phyloP scores from a whole-genome alignment of 2,888 invertebrate species.

The Nesidiocoris tenuis region DNA sequence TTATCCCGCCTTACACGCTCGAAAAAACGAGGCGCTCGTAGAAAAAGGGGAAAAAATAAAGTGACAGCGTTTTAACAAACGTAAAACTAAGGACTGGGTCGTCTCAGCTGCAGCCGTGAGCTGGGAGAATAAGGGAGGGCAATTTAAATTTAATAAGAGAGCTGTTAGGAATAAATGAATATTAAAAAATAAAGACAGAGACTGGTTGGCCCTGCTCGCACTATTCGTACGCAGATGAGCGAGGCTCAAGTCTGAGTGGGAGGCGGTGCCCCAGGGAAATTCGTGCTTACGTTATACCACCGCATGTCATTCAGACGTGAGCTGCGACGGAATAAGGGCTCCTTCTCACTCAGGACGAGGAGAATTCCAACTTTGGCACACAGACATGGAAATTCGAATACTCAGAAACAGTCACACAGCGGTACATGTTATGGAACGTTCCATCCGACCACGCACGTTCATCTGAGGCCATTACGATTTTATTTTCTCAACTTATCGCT shows the following conservation, averaged over 20 bases:
- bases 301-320: constrained; percentile 23
- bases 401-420: too few species aligned
- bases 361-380: too few species aligned
- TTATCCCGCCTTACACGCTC: too few species aligned
- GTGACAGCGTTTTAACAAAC: not conserved
- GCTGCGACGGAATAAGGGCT: not conserved
- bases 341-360: not conserved
- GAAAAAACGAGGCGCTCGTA: too few species aligned
- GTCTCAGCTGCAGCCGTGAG: not conserved
- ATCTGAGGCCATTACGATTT: not conserved
- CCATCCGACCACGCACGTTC: not conserved
- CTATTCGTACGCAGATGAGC: constrained; percentile 22
- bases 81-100: not conserved
- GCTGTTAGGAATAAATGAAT: constrained; percentile 18
- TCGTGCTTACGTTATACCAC: constrained; percentile 21
- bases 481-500: too few species aligned
- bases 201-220: not conserved
- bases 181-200: constrained; percentile 20
- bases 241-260: not conserved
- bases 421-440: too few species aligned
- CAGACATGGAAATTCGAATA: too few species aligned
- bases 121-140: not conserved
- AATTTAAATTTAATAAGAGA: constrained; percentile 7
- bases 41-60: not conserved
- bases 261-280: constrained; percentile 13